Conservation (phyloP, 2,113 vertebrate species). For the Pterocles orientalis region DNA sequence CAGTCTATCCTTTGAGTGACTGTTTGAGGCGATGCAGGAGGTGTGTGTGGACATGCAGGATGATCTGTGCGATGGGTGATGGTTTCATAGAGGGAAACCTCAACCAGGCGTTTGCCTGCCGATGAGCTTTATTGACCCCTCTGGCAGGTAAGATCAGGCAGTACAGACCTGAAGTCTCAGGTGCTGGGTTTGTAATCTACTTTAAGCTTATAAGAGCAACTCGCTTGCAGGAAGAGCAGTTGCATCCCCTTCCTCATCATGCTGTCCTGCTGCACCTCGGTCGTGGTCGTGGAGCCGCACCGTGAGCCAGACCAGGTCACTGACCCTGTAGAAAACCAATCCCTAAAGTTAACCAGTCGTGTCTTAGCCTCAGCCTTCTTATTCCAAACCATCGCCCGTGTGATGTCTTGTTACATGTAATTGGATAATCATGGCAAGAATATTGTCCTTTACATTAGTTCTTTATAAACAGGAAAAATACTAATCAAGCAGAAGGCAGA, state of each 20-base stretch:
- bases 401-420: too few relatives aligned
- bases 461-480: neutral
- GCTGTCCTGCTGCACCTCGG: neutral
- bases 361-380: too few relatives aligned
- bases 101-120: neutral
- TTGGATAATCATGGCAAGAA: neutral
- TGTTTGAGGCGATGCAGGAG: neutral
- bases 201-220: neutral
- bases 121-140: neutral
- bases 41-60: neutral
- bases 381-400: too few relatives aligned
- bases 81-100: neutral
- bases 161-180: neutral
- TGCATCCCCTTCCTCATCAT: neutral
- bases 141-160: neutral
- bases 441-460: neutral
- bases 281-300: neutral
- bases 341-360: neutral
- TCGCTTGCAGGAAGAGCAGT: neutral
- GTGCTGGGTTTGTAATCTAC: neutral
- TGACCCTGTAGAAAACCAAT: neutral
- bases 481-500: neutral
- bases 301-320: neutral
- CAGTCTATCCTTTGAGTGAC: neutral
- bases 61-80: neutral